Conservation (phyloP, 2,797 vertebrate genomes). For the Sebastiscus tertius region DNA sequence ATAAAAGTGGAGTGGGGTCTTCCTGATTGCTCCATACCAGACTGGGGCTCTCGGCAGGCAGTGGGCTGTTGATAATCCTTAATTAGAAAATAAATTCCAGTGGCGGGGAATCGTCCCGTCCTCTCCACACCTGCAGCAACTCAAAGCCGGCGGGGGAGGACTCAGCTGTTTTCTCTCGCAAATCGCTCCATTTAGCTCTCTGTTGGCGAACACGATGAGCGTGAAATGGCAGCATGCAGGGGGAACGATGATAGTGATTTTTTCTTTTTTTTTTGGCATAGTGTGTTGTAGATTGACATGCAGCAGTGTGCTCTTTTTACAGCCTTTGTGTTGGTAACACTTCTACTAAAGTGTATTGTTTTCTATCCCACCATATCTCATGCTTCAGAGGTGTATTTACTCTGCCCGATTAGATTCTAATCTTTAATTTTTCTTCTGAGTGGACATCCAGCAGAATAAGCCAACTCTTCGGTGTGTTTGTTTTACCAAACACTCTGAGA, state of each 20-base stretch:
- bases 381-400: neutral
- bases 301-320: neutral
- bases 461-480: neutral
- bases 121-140: constrained; percentile 70
- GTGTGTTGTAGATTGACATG: constrained; percentile 28
- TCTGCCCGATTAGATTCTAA: constrained; percentile 14
- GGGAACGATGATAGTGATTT: neutral
- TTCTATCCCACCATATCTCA: neutral
- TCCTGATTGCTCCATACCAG: constrained; percentile 59
- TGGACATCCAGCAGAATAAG: constrained; percentile 22
- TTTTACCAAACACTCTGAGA: neutral
- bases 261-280: neutral
- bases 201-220: constrained; percentile 45
- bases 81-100: constrained; percentile 79
- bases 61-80: constrained; percentile 80
- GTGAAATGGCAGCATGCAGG: constrained; percentile 46
- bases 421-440: constrained; percentile 16
- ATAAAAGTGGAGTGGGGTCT: constrained; percentile 52
- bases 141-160: constrained; percentile 52
- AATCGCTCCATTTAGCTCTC: constrained; percentile 63
- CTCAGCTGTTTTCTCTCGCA: constrained; percentile 61
- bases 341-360: neutral
- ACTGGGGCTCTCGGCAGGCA: constrained; percentile 63
- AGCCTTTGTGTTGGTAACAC: neutral
- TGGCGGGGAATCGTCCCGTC: constrained; percentile 64